phyloP scores from a whole-genome alignment of 2,797 vertebrate genomes.

The Epinephelus malabaricus region DNA sequence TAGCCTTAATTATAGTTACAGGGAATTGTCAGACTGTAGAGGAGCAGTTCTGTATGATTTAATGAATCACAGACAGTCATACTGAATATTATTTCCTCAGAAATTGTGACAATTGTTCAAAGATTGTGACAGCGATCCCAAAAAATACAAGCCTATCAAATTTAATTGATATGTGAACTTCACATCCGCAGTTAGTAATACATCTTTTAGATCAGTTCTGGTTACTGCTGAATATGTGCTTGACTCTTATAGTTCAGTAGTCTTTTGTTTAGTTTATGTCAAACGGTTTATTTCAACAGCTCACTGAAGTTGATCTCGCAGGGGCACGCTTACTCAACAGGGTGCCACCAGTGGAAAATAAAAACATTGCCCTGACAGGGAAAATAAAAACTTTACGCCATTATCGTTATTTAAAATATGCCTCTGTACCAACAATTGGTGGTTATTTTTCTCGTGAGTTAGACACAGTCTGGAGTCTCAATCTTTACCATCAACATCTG shows the following conservation, averaged over 20 bases:
- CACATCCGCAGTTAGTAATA: background rate
- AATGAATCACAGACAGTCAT: slow-evolving; percentile 40
- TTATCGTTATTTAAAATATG: slow-evolving; percentile 50
- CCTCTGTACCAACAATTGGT: slow-evolving; percentile 25
- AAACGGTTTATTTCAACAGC: slow-evolving; percentile 47
- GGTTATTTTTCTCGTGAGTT: slow-evolving; percentile 35
- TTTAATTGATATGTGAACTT: slow-evolving; percentile 22
- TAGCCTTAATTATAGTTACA: slow-evolving; percentile 35
- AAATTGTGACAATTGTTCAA: slow-evolving; percentile 1
- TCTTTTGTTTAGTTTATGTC: slow-evolving; percentile 50
- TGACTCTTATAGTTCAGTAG: slow-evolving; percentile 16
- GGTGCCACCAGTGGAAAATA: slow-evolving; percentile 31
- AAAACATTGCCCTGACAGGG: slow-evolving; percentile 18
- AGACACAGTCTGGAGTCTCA: slow-evolving; percentile 16
- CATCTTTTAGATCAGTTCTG: background rate
- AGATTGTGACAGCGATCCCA: slow-evolving; percentile 4
- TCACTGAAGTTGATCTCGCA: slow-evolving; percentile 35
- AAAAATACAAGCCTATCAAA: background rate
- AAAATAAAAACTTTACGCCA: slow-evolving; percentile 48
- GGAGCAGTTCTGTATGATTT: slow-evolving; percentile 12
- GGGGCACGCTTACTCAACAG: slow-evolving; percentile 27
- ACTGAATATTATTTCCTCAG: slow-evolving; percentile 20
- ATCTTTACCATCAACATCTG: slow-evolving; percentile 40
- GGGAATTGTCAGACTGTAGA: slow-evolving; percentile 29
- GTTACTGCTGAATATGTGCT: slow-evolving; percentile 18